Evolutionary conservation across 2,888 invertebrate species (phyloP).

Genomic region (Drepana falcataria): DNA sequence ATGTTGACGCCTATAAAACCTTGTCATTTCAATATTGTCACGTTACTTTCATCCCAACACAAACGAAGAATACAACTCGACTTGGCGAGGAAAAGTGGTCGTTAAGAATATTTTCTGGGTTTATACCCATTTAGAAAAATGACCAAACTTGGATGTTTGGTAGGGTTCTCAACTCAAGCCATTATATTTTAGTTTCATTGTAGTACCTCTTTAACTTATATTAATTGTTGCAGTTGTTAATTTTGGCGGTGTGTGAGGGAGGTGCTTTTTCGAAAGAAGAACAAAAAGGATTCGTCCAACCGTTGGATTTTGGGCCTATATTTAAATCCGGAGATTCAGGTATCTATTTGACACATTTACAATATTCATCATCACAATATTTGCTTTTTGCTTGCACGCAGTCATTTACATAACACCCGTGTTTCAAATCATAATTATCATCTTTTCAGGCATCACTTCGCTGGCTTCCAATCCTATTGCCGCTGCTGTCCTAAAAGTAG

Average conservation of each 20-base stretch:
- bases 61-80: slow-evolving; percentile 66
- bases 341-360: slow-evolving; percentile 22
- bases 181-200: slow-evolving; percentile 4
- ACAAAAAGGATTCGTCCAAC: slow-evolving; percentile 68
- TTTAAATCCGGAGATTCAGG: slow-evolving; percentile 65
- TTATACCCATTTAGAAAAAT: slow-evolving; percentile 60
- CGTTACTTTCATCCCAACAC: slow-evolving; percentile 74
- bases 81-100: slow-evolving; percentile 42
- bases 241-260: slow-evolving; percentile 62
- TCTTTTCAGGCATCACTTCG: slow-evolving; percentile 66
- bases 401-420: neutral
- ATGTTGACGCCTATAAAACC: slow-evolving; percentile 77
- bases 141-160: slow-evolving; percentile 61
- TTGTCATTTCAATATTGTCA: slow-evolving; percentile 71
- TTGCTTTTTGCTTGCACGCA: slow-evolving; percentile 10
- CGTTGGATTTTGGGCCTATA: slow-evolving; percentile 77
- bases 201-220: slow-evolving; percentile 8
- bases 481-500: slow-evolving; percentile 63
- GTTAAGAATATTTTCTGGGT: slow-evolving; percentile 49
- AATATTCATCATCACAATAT: slow-evolving; percentile 2
- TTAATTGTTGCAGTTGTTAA: slow-evolving; percentile 58
- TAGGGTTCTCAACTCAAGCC: slow-evolving; percentile 32
- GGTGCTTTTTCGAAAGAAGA: slow-evolving; percentile 46
- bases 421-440: slow-evolving; percentile 16
- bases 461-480: slow-evolving; percentile 67